These are phyloP conservation scores for Ambastaia sidthimunki DNA, from an alignment of 2,797 vertebrate species.

Conservation along the genomic window DNA sequence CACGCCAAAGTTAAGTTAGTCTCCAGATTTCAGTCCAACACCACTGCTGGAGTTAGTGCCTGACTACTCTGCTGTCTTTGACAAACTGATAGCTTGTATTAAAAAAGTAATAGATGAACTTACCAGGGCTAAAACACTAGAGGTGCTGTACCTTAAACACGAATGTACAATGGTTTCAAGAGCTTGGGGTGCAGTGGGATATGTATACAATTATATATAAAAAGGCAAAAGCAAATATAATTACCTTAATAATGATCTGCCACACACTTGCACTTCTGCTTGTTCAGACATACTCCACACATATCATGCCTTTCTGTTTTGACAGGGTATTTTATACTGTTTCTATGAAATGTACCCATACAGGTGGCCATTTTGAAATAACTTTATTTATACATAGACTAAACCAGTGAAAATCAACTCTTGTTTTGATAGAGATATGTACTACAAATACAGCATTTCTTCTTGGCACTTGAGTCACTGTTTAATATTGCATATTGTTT, in stretches of 20 bases:
- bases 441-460: constrained; percentile 81
- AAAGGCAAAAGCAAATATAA: background rate
- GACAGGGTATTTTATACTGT: constrained; percentile 83
- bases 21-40: constrained; percentile 42
- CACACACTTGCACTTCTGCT: constrained; percentile 61
- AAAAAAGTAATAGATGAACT: too few relatives aligned
- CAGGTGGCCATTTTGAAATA: constrained; percentile 76
- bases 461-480: constrained; percentile 90
- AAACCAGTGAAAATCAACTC: constrained; percentile 80
- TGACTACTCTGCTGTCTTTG: constrained; percentile 8
- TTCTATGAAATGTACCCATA: constrained; percentile 85
- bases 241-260: constrained; percentile 68
- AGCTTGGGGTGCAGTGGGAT: constrained; percentile 63
- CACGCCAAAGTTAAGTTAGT: constrained; percentile 47
- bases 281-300: constrained; percentile 25
- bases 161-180: constrained; percentile 76
- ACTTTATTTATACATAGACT: constrained; percentile 76
- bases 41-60: constrained; percentile 38
- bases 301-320: constrained; percentile 81
- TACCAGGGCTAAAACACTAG: too few relatives aligned
- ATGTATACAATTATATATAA: constrained; percentile 1
- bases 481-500: constrained; percentile 89
- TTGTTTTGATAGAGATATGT: constrained; percentile 81
- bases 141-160: too few relatives aligned
- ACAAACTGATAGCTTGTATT: too few relatives aligned